Base-by-base conservation (phyloP, 2,113 vertebrate genomes). In the Ornithorhynchus anatinus region DNA sequence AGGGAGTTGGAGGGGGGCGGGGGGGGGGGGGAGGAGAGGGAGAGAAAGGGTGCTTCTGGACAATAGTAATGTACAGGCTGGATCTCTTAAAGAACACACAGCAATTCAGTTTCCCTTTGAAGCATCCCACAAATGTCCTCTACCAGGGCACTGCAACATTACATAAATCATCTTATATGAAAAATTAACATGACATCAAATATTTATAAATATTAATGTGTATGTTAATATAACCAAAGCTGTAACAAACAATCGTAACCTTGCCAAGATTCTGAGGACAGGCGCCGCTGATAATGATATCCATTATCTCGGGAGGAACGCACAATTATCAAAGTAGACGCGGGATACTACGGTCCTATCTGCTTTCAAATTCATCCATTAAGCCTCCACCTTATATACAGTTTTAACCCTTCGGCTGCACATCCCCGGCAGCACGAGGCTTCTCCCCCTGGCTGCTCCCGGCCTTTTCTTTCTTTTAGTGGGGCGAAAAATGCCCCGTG, bases 191-290 rank as follows among this genome's bases (percentile, higher is more conserved):
- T 94, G 93, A 92, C 92, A 94, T 95, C 89, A 95, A 93, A 92
- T 90, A 92, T 94, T 95, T 93, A 95, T 95, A 94, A 96, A 95
- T 95, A 96, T 96, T 95, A 93, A 96, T 95, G 94, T 87, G 85
- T 92, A 94, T 92, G 91, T 94, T 94, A 94, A 94, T 93, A 94
- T 92, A 94, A 93, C 92, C 90, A 91, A 93, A 92, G 91, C 92
- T 91, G 93, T 91, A 92, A 92, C 90, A 93, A 94, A 94, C 91
- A 93, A 93, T 93, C 89, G 88, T 91, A 94, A 94, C 91, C 91
- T 94, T 92, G 94, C 91, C 92, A 92, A 93, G 92, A 92, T 93
- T 89, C 92, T 91, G 92, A 94, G 93, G 93, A 93, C 91, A 94
- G 92, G 91, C 91, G 84, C 84, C 62, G 88, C 84, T 90, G 88